These are phyloP conservation scores for Sarcophaga carnaria DNA, from an alignment of 2,888 invertebrate genomes.

Conservation along the genomic window DNA sequence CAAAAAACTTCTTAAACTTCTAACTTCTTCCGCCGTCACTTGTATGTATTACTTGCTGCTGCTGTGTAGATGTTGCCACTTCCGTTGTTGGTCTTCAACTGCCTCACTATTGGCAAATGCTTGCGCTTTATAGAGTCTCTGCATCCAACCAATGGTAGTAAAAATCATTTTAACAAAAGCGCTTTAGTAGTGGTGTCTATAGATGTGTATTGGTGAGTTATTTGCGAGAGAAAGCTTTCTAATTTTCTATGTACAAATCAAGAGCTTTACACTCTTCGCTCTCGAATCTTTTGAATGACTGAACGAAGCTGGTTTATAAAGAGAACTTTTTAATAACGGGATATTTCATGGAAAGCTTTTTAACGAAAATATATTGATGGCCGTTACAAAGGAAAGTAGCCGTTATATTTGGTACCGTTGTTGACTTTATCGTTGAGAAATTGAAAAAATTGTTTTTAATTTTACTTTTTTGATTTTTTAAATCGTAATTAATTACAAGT, in stretches of 20 bases:
- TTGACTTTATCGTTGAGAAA: no score
- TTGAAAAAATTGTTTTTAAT: no score
- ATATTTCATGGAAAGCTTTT: conserved; percentile 10
- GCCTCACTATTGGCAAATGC: conserved; percentile 53
- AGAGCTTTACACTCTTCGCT: neutral
- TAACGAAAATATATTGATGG: conserved; percentile 37
- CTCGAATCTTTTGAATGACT: neutral
- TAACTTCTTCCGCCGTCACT: neutral
- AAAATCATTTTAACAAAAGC: neutral
- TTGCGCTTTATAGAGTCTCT: conserved; percentile 38
- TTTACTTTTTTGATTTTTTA: no score
- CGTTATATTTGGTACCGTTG: no score
- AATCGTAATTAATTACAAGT: rapidly evolving
- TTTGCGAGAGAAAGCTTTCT: conserved; percentile 4
- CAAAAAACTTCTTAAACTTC: no score
- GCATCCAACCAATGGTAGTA: conserved; percentile 57
- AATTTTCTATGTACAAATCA: neutral
- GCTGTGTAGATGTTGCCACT: conserved; percentile 31
- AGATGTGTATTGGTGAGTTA: conserved; percentile 15
- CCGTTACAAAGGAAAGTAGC: no score
- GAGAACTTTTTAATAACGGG: neutral
- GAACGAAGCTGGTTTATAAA: no score
- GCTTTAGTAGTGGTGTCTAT: conserved; percentile 11
- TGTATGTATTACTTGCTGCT: neutral
- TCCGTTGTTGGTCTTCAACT: conserved; percentile 46